Percentiles rank a stretch among this genome's conserved stretches.
Evolutionary conservation across 2,888 invertebrate species (phyloP).

Genomic region (Seira musarum): DNA sequence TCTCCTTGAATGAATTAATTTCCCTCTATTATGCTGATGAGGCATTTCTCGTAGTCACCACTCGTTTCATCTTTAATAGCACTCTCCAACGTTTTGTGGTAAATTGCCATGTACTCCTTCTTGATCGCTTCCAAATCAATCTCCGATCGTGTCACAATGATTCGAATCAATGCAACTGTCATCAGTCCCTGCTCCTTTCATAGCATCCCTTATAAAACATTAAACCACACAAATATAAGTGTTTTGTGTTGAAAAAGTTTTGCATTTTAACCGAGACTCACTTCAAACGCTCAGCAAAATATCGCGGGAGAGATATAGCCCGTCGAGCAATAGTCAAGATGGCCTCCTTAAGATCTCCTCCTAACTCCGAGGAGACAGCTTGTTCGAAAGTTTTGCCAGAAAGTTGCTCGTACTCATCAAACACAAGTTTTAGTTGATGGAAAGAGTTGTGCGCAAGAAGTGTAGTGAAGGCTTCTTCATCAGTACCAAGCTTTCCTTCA

Average conservation of each 20-base stretch:
- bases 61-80: constrained; percentile 77
- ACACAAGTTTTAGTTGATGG: constrained; percentile 79
- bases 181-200: constrained; percentile 62
- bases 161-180: constrained; percentile 63
- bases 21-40: constrained; percentile 77
- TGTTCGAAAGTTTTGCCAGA: constrained; percentile 83
- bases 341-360: constrained; percentile 80
- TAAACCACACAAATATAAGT: neutral
- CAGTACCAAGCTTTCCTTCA: constrained; percentile 51
- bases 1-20: constrained; percentile 39
- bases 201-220: constrained; percentile 45
- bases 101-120: constrained; percentile 62
- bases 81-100: constrained; percentile 65
- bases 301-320: constrained; percentile 50
- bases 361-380: constrained; percentile 77
- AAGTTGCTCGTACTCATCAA: constrained; percentile 82
- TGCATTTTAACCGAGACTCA: neutral
- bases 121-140: constrained; percentile 67
- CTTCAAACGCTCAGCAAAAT: constrained; percentile 57
- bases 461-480: constrained; percentile 78
- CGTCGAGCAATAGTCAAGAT: constrained; percentile 77
- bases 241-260: neutral
- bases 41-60: constrained; percentile 79
- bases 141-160: constrained; percentile 67
- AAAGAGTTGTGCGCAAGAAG: constrained; percentile 84